Evolutionary conservation across 2,797 vertebrate species (phyloP), one percentile per base, ranked within the genome.

Genomic region (Ctenochaetus hawaiiensis): DNA sequence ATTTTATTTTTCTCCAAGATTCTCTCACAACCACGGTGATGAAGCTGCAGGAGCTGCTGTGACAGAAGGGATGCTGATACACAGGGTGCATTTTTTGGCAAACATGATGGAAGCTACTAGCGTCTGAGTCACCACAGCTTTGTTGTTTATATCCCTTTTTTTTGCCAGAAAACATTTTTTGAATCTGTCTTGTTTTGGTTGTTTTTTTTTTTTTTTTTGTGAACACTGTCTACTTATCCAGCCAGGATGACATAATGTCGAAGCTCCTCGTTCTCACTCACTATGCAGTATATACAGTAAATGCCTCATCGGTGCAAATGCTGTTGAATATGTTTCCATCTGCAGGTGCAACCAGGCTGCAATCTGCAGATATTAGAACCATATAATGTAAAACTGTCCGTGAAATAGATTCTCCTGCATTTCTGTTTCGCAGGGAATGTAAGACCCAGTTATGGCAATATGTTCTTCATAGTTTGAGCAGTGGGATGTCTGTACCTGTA

Each of bases 1-100:
- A 13, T 6, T 56, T 4, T 23, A 7, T 26, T 58, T 48, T 22
- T 3, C 6, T 5, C 23, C 26, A n/a, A 44, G 23, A 13, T 58
- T 72, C 39, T 26, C 23, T 80, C 54, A 58, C 54, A n/a, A 17
- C 16, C 53, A 67, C 30, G 26, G 18, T 56, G 48, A 72, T 22
- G 9, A 71, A 70, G 17, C 57, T 30, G 63, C n/a, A 51, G 58
- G 14, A 49, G 30, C 43, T 23, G 30, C 30, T 75, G 58, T 54
- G 71, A 71, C 43, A 77, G 49, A 66, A 69, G 73, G 68, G 64
- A 8, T 56, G 44, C 34, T 43, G 59, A 56, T n/a, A 67, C 16
- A 37, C 65, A 62, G 23, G n/a, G 20, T 34, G 53, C 53, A 41
- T 68, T 34, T 30, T 67, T 58, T 26, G 54, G 64, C 49, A 68